These are phyloP conservation scores for Parus major DNA, from an alignment of 2,113 vertebrate species.

Conservation along the genomic window DNA sequence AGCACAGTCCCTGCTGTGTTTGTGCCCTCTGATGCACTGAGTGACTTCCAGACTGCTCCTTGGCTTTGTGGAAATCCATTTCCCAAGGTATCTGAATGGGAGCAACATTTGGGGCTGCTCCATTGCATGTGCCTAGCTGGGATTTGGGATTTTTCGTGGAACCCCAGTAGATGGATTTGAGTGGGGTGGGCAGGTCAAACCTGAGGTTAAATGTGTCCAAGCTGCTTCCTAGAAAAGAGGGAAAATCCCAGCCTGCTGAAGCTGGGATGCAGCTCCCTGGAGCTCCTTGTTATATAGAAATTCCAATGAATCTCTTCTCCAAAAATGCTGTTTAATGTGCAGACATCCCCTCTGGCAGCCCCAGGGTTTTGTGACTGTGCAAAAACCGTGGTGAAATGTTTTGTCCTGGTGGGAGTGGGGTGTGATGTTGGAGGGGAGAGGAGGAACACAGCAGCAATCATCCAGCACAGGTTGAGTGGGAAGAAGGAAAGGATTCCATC, in stretches of 20 bases:
- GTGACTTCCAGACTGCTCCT: background rate
- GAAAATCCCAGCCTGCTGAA: background rate
- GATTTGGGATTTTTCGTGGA: background rate
- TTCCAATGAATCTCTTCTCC: background rate
- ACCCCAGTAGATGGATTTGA: background rate
- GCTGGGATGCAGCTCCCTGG: background rate
- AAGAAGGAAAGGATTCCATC: background rate
- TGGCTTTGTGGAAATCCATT: background rate
- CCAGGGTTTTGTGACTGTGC: accelerated
- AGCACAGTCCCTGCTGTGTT: background rate
- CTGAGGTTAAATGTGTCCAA: background rate
- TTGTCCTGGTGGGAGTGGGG: background rate
- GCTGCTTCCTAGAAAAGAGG: background rate
- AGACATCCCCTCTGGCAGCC: background rate
- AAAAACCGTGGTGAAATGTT: background rate
- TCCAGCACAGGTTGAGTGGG: background rate
- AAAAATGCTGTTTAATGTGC: background rate
- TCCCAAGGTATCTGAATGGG: accelerated
- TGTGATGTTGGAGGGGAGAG: background rate
- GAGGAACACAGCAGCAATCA: background rate
- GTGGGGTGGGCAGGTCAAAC: background rate
- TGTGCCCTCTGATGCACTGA: background rate
- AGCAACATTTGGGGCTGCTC: background rate
- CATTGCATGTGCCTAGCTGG: background rate
- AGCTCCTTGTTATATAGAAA: background rate